These are phyloP conservation scores for Phrynocephalus vlangalii DNA, from an alignment of 2,797 vertebrate species.

Conservation along the genomic window DNA sequence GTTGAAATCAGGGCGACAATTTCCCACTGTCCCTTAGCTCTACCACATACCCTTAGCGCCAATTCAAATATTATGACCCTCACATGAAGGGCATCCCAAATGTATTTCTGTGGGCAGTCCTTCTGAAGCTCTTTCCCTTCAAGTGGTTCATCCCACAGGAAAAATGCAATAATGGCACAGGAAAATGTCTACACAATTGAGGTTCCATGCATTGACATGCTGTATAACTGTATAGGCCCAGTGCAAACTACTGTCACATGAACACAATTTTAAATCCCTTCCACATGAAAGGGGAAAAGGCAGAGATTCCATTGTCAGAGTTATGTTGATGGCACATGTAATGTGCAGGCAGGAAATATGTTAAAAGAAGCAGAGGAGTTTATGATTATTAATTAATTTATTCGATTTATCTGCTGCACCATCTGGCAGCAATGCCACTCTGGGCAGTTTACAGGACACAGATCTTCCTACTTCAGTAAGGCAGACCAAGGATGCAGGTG, in stretches of 20 bases:
- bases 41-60: background rate
- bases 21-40: background rate
- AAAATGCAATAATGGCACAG: background rate
- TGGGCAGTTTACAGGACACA: background rate
- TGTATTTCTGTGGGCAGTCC: background rate
- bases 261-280: background rate
- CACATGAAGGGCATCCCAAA: background rate
- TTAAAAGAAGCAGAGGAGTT: background rate
- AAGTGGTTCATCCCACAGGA: background rate
- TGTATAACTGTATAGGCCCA: background rate
- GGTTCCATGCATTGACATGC: background rate
- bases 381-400: no score
- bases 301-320: background rate
- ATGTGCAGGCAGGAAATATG: background rate
- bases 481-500: background rate
- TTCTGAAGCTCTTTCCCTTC: background rate
- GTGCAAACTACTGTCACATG: background rate
- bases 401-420: no score
- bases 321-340: background rate
- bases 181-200: background rate
- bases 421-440: no score
- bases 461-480: conserved; percentile 6
- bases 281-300: background rate
- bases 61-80: background rate
- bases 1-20: background rate